phyloP scores from a whole-genome alignment of 1,140 invertebrate genomes.

The Temnothorax longispinosus region DNA sequence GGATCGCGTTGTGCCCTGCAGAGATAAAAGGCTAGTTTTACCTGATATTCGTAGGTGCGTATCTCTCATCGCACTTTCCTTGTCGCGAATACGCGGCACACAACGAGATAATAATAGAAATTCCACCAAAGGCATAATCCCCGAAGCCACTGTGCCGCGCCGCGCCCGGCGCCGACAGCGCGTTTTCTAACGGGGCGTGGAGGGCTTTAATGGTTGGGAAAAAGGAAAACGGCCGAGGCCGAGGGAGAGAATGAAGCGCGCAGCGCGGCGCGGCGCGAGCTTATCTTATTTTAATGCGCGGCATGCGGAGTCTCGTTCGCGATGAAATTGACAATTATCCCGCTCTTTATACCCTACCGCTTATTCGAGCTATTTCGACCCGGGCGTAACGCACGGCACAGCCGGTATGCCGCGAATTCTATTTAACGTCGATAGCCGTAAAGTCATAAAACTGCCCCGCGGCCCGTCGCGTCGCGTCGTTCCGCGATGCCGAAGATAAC shows the following conservation, averaged over 20 bases:
- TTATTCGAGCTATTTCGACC: constrained; percentile 62
- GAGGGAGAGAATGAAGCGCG: constrained; percentile 20
- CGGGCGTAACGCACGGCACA: constrained; percentile 8
- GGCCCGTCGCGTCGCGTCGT: neutral
- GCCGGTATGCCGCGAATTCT: constrained; percentile 43
- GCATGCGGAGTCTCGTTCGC: constrained; percentile 23
- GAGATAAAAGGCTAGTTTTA: constrained; percentile 8
- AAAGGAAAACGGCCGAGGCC: constrained; percentile 6
- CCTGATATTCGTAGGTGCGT: neutral
- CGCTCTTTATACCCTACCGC: constrained; percentile 39
- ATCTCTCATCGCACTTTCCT: neutral
- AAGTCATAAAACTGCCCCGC: constrained; percentile 49
- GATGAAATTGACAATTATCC: constrained; percentile 63
- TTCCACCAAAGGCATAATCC: constrained; percentile 36
- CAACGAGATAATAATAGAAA: constrained; percentile 38
- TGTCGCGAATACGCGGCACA: neutral
- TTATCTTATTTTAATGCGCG: constrained; percentile 62
- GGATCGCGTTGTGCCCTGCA: neutral
- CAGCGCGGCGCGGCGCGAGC: neutral
- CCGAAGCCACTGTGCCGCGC: neutral
- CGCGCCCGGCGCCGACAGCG: constrained; percentile 4
- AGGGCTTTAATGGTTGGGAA: constrained; percentile 27
- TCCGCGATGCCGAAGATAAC: constrained; percentile 36
- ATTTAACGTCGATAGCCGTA: constrained; percentile 59
- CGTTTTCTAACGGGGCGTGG: constrained; percentile 42